Percentiles rank a stretch among this genome's conserved stretches.
These are phyloP conservation scores for Aleiodes testaceus DNA, from an alignment of 2,888 invertebrate genomes.

Conservation along the genomic window DNA sequence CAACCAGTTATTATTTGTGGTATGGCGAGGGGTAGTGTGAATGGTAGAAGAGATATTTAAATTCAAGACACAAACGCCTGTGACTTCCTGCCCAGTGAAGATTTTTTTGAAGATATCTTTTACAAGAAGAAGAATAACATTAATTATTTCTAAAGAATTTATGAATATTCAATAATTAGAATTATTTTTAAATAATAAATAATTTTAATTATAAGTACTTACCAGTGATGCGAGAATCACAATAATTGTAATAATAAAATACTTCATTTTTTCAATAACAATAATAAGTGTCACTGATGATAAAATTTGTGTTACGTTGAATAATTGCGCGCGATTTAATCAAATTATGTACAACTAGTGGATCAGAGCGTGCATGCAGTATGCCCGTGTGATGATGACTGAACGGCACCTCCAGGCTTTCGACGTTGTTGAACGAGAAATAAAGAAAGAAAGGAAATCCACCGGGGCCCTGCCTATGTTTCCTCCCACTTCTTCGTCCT, in stretches of 20 bases:
- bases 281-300: background rate
- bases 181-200: background rate
- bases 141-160: background rate
- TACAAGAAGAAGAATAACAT: background rate
- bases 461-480: conserved; percentile 56
- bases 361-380: conserved; percentile 50
- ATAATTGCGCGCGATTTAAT: conserved; percentile 12
- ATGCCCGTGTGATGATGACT: conserved; percentile 68
- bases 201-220: conserved; percentile 3
- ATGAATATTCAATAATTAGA: background rate
- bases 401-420: conserved; percentile 55
- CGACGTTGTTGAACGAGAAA: conserved; percentile 45
- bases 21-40: no score
- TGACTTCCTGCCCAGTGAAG: no score
- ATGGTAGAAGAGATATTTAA: no score
- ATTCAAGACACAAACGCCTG: no score
- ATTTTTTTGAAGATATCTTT: background rate
- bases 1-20: no score
- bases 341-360: background rate
- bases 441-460: conserved; percentile 60
- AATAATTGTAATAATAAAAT: background rate
- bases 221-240: conserved; percentile 8
- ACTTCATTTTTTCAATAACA: conserved; percentile 1
- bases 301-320: background rate
- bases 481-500: conserved; percentile 50